Evolutionary conservation across 2,888 invertebrate genomes (phyloP), one percentile per base, ranked within the genome.

Genomic region (Crioceris asparagi): DNA sequence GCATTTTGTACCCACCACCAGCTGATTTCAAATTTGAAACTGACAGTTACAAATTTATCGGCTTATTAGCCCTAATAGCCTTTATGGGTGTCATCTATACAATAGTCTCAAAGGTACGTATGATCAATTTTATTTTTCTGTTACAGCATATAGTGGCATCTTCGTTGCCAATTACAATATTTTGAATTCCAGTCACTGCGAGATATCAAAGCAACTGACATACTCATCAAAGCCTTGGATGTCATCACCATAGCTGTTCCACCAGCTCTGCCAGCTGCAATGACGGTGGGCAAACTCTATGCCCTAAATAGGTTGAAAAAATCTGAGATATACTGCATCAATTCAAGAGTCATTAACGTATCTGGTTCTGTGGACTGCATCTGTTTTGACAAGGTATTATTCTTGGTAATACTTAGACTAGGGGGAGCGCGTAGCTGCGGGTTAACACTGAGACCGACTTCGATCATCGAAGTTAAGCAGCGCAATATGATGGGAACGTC

Each of bases 21-120:
- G 86, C 92, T 0, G 94, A 93, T 63, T 94, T 93, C 68, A 91
- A 92, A 65, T 94, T 96, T 61, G 91, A 94, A 59, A 76, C 82
- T 30, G 94, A 96, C 62, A 90, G 92, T 0, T 88, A 88, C 66
- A 86, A 84, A 60, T 93, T 91, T 60, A 84, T 94, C 36, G 72
- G 77, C 40, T 76, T 88, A 17, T 66, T 97, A 26, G 83, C 83
- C 0, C 54, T 72, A 15, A 81, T 96, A 40, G 88, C 94, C 2
- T 62, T 72, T 2, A 52, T 82, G 19, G 96, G 96, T 0, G 83
- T 94, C 43, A 65, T 81, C 2, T 96, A 93, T 59, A 94, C 94
- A 0, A 70, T 93, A 14, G 72, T 85, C 1, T 74, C 85, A 6
- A 96, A 93, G 80, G 83, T 87, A 61, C 55, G 26, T 25, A 21